Base-by-base conservation (phyloP, 2,888 invertebrate genomes). In the Antheraea yamamai region DNA sequence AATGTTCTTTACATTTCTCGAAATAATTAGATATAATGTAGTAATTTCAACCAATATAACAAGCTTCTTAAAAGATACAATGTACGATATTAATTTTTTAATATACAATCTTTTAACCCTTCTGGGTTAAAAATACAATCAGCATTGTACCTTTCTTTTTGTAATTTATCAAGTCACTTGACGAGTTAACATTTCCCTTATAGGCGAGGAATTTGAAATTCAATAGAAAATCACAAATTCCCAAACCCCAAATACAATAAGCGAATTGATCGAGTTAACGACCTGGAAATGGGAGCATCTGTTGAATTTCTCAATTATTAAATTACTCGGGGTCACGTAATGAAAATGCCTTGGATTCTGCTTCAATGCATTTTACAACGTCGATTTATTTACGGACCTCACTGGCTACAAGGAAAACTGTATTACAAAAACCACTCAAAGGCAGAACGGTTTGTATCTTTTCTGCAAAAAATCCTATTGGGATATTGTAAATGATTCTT, bases 241-340 rank as follows among this genome's bases (percentile, higher is more conserved):
- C 61, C 14, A 30, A 26, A 66, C 26, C 4, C 64, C 64, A 26
- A 70, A 70, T 39, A 70, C 68, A 39, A 39, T 20, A 70, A 35
- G 20, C 12, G 16, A 66, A 39, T 70, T 39, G 70, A 70, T 20
- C 70, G 70, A 70, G 39, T 39, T 70, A 66, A 66, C 64, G 64
- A 39, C 39, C 8, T 39, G 70, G 39, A 39, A 70, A 39, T 70
- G n/a, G n/a, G n/a, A 39, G 70, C 70, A 70, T 70, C 39, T 39
- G 70, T 70, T 20, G 18, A 70, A 70, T 70, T 39, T 70, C 39
- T 39, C 20, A 70, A 70, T 70, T 70, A 70, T 70, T 39, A 39
- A 70, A 39, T 70, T 35, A 70, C 70, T 70, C n/a, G 39, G 18
- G 70, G n/a, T 39, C n/a, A n/a, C 20, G 18, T 70, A 39, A 70